Percentiles rank a stretch among this genome's conserved stretches.
phyloP scores from a whole-genome alignment of 2,113 vertebrate species.

The Sapayoa aenigma region DNA sequence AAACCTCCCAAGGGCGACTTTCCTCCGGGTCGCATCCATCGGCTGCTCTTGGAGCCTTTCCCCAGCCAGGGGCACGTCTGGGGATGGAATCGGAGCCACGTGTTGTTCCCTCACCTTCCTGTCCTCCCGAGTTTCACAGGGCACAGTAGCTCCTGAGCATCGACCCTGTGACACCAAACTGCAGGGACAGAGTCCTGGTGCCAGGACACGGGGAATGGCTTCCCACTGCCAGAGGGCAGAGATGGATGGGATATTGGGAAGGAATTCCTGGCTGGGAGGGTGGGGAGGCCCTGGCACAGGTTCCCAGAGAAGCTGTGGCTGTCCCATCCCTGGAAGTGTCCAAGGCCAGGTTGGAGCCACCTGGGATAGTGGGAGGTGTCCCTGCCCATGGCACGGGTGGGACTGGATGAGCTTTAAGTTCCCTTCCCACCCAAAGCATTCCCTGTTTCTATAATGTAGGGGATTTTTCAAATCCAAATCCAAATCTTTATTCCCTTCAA shows the following conservation, averaged over 20 bases:
- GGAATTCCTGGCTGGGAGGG: background rate
- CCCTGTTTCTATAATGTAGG: accelerated
- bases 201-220: background rate
- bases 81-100: accelerated
- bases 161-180: background rate
- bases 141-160: background rate
- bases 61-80: accelerated
- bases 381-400: background rate
- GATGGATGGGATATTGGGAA: background rate
- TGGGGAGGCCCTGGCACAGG: background rate
- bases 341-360: background rate
- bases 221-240: background rate
- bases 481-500: background rate
- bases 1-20: accelerated
- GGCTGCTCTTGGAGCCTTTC: background rate
- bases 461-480: background rate
- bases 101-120: accelerated
- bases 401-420: accelerated
- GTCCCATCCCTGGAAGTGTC: background rate
- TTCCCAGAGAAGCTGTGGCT: background rate
- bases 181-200: background rate
- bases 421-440: background rate
- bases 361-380: background rate
- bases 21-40: accelerated
- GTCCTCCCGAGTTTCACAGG: accelerated